Conservation (phyloP, 2,888 invertebrate genomes). For the Hypomecis atomaria region DNA sequence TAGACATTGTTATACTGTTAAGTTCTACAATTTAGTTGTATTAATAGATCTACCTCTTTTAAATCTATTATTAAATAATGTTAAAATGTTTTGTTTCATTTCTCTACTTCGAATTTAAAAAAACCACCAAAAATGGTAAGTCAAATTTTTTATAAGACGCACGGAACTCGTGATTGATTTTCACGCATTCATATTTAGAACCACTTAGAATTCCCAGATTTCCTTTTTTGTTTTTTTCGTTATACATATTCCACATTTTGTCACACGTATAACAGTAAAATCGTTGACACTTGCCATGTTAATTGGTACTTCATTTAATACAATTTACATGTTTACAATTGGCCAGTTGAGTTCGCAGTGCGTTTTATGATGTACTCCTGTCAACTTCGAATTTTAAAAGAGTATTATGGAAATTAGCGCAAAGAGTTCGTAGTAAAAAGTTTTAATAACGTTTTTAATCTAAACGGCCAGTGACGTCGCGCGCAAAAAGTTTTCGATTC, state of each 20-base stretch:
- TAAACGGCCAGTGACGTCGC: conserved; percentile 12
- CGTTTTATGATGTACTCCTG: conserved; percentile 58
- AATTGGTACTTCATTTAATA: conserved; percentile 73
- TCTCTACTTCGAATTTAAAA: not conserved
- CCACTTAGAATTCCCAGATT: conserved; percentile 39
- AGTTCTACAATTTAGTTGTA: not conserved
- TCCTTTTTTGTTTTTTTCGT: conserved; percentile 59
- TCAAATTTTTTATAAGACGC: not conserved
- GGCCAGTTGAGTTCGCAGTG: conserved; percentile 60
- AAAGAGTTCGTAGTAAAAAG: not conserved
- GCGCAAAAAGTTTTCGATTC: conserved; percentile 12
- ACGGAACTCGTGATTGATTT: conserved; percentile 24
- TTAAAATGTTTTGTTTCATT: conserved; percentile 11
- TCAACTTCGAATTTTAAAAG: conserved; percentile 49
- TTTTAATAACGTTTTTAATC: not conserved
- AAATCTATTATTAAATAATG: not conserved
- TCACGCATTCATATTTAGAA: conserved; percentile 29
- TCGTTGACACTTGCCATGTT: conserved; percentile 71
- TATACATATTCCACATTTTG: conserved; percentile 37
- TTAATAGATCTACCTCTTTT: not conserved
- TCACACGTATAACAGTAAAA: conserved; percentile 68
- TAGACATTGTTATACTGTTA: not conserved
- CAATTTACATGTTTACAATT: conserved; percentile 54
- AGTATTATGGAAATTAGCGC: conserved; percentile 15
- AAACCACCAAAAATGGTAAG: not conserved